Percentiles rank a stretch among this genome's conserved stretches.
phyloP scores from a whole-genome alignment of 2,797 vertebrate genomes.

The Psittacula derbiana region DNA sequence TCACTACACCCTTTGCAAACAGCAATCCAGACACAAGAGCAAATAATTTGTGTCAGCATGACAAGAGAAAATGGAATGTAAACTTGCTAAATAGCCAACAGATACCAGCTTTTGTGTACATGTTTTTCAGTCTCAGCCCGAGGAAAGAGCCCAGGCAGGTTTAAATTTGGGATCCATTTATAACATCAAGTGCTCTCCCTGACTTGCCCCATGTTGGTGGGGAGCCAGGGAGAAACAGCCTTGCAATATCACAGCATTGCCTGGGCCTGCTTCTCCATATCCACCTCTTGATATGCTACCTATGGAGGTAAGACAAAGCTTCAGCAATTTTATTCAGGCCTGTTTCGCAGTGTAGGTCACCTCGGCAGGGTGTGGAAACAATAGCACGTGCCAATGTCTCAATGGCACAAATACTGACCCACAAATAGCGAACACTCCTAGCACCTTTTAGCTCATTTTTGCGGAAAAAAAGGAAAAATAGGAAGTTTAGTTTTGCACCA shows the following conservation, averaged over 20 bases:
- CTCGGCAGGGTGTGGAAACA: conserved; percentile 23
- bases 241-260: background rate
- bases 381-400: conserved; percentile 13
- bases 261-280: background rate
- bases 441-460: background rate
- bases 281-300: background rate
- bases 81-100: conserved; percentile 26
- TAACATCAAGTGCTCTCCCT: fast-evolving
- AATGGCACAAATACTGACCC: background rate
- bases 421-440: background rate
- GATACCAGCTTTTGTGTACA: background rate
- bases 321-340: conserved; percentile 1
- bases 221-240: background rate
- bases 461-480: background rate
- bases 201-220: background rate
- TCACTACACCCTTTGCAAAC: conserved; percentile 27
- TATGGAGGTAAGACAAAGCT: conserved; percentile 24
- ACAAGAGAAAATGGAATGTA: conserved; percentile 37
- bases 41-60: conserved; percentile 38
- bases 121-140: background rate
- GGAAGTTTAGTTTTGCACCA: background rate
- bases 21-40: conserved; percentile 28
- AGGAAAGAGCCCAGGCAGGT: background rate
- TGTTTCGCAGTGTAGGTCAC: background rate
- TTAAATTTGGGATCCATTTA: background rate